Evolutionary conservation across 2,888 invertebrate genomes (phyloP).

Genomic region (Acleris holmiana): DNA sequence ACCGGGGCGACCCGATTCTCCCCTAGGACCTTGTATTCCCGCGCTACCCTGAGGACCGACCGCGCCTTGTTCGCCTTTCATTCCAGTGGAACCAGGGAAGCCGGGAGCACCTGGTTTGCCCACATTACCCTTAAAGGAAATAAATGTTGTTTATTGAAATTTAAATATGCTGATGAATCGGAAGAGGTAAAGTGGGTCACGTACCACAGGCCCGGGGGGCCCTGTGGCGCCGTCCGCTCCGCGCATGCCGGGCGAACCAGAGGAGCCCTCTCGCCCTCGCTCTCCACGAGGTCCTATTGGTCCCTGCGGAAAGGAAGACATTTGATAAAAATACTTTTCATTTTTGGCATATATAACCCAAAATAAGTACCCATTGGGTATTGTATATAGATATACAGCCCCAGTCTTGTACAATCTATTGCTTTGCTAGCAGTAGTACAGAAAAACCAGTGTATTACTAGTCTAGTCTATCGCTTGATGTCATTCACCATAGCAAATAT

Average conservation of each 20-base stretch:
- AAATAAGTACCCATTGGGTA: too few species aligned
- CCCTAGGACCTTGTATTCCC: slow-evolving; percentile 92
- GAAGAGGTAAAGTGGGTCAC: slow-evolving; percentile 41
- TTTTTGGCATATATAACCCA: neutral
- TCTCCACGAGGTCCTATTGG: slow-evolving; percentile 92
- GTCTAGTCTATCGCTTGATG: too few species aligned
- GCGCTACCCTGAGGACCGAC: slow-evolving; percentile 91
- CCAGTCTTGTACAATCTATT: too few species aligned
- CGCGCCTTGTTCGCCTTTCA: slow-evolving; percentile 91
- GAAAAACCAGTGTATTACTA: too few species aligned
- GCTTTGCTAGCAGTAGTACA: too few species aligned
- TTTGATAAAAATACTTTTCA: too few species aligned
- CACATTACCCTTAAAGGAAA: slow-evolving; percentile 85
- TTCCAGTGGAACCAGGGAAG: slow-evolving; percentile 91
- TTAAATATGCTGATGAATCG: too few species aligned
- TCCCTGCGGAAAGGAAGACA: slow-evolving; percentile 79
- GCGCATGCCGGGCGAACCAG: slow-evolving; percentile 90
- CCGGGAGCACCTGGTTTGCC: slow-evolving; percentile 94
- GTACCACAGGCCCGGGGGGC: slow-evolving; percentile 89
- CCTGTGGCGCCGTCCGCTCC: slow-evolving; percentile 92
- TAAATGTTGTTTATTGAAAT: too few species aligned
- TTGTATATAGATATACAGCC: too few species aligned
- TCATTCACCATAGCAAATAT: too few species aligned
- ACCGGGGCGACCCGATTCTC: slow-evolving; percentile 92
- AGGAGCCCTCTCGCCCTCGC: slow-evolving; percentile 92